Evolutionary conservation across 2,888 invertebrate genomes (phyloP).

Genomic region (Acanthoscelides obtectus): DNA sequence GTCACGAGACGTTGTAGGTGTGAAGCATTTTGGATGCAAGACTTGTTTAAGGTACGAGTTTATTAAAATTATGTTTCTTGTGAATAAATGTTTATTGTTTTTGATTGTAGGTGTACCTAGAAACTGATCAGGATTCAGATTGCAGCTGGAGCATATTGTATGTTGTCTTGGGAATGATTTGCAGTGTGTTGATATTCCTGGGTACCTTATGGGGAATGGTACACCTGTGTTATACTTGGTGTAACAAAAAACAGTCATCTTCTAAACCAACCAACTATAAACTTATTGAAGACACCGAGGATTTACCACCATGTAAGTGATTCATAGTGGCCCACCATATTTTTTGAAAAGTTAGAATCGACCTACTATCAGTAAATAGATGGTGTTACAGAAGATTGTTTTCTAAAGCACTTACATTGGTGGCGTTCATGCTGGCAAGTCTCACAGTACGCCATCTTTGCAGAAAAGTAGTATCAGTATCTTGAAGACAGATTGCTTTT

Average conservation of each 20-base stretch:
- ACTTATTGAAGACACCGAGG: conserved; percentile 68
- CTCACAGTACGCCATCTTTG: no score
- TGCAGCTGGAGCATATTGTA: conserved; percentile 95
- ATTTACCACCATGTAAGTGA: conserved; percentile 55
- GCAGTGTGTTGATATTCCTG: conserved; percentile 53
- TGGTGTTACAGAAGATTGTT: no score
- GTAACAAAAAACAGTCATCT: conserved; percentile 46
- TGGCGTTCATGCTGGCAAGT: no score
- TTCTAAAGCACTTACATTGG: no score
- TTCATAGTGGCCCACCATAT: no score
- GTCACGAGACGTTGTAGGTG: conserved; percentile 80
- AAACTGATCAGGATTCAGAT: conserved; percentile 40
- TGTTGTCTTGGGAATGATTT: conserved; percentile 71
- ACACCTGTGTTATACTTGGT: conserved; percentile 57
- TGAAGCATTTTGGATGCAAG: conserved; percentile 95
- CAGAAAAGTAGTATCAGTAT: no score
- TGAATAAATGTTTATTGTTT: no score
- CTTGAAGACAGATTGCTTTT: no score
- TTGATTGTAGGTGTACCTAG: conserved; percentile 38
- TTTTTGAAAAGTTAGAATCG: no score
- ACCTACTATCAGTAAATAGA: no score
- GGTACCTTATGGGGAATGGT: conserved; percentile 61
- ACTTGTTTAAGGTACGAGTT: conserved; percentile 34
- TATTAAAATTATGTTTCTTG: neutral
- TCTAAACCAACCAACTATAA: conserved; percentile 64